Base-by-base conservation (phyloP, 2,888 invertebrate species). In the Aethes cnicana region DNA sequence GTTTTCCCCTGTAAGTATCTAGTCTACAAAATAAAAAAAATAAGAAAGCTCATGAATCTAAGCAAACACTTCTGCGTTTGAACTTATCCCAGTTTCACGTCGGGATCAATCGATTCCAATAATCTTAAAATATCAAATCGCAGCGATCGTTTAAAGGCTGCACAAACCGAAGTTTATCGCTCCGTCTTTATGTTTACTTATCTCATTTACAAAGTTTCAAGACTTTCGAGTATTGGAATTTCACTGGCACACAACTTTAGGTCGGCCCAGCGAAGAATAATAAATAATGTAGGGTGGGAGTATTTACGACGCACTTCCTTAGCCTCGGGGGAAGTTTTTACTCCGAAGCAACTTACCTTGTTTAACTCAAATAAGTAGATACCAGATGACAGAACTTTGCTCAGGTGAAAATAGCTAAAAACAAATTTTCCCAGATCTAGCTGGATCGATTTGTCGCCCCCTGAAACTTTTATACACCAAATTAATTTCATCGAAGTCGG, bases 61-160 rank as follows among this genome's bases (percentile, higher is more conserved):
- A n/a, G n/a, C n/a, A n/a, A n/a, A n/a, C n/a, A n/a, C n/a, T n/a
- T n/a, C n/a, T n/a, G n/a, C n/a, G n/a, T n/a, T n/a, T n/a, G n/a
- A n/a, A n/a, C n/a, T n/a, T n/a, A n/a, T n/a, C n/a, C n/a, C n/a
- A n/a, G n/a, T n/a, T n/a, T n/a, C n/a, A n/a, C n/a, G n/a, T n/a
- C n/a, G n/a, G n/a, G n/a, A n/a, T n/a, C n/a, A n/a, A 49, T 42
- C 16, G 26, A 49, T 42, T 49, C 20, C 26, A 35, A 42, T 49
- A 28, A 42, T 42, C 16, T 42, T 21, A 49, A n/a, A n/a, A n/a
- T n/a, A n/a, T n/a, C n/a, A n/a, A n/a, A 49, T 35, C 41, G 20
- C n/a, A 26, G 18, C 11, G 20, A 42, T 35, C 42, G 42, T 28
- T n/a, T 35, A 49, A 49, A 49, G 35, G 47, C 39, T 39, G 32